Base-by-base conservation (phyloP, 1,140 invertebrate genomes). In the Cyclina sinensis region DNA sequence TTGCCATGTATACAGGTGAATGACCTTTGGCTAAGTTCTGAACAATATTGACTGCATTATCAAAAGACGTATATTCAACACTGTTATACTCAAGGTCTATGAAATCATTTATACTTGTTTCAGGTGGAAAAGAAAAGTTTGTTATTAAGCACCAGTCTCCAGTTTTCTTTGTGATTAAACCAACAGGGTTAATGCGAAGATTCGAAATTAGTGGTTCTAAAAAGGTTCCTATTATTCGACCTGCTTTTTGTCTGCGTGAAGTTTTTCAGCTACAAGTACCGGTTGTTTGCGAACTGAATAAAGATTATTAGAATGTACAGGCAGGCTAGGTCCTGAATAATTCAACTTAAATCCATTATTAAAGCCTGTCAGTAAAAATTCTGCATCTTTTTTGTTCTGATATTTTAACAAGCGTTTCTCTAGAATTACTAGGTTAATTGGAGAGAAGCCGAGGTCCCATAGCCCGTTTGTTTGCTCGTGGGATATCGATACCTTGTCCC, bases 21-120 rank as follows among this genome's bases (percentile, higher is more conserved):
- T n/a, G n/a, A n/a, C n/a, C n/a, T 39, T 9, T 48, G 16, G 59
- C 80, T 35, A 87, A 48, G 21, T 46, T 82, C 2, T 76, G 73
- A 27, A 90, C 59, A 18, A 87, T 84, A 18, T 76, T 30, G 1
- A 83, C 74, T 4, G 84, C 89, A 59, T 83, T 65, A 46, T 90
- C 89, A 79, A 86, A 76, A 1, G 9, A 37, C 18, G 84, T 54
- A 59, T 90, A 84, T n/a, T 30, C 14, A 9, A 82, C 84, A 16
- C 79, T 18, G 62, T 70, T 78, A 57, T 62, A 35, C 1, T 54
- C 62, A 1, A 46, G 43, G 18, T 85, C 62, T 46, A 89, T 89
- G 16, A 43, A 51, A 80, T 79, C 59, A 51, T 89, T 79, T 0
- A 89, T 62, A 32, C 35, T 76, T 3, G 27, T n/a, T 7, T n/a